Evolutionary conservation across 2,797 vertebrate species (phyloP), one percentile per base, ranked within the genome.

Genomic region (Helostoma temminkii): DNA sequence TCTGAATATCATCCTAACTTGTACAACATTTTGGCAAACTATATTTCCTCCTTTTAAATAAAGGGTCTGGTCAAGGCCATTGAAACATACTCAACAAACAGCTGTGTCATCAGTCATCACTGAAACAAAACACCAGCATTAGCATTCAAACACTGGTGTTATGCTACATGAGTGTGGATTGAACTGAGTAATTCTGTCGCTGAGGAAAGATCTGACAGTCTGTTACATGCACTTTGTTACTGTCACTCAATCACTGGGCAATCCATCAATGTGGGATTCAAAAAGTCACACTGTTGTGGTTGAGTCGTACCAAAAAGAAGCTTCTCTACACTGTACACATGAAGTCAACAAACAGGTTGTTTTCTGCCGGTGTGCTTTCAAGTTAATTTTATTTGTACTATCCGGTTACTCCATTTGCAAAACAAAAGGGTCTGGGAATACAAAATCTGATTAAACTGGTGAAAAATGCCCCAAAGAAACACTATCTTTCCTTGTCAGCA

Each of bases 21-120:
- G 25, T 21, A 28, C 62, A 34, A 72, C 8, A 1, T 30, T n/a
- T 57, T 19, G 15, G 24, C 19, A 16, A 16, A 37, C 39, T 45
- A 6, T 0, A 36, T 53, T 72, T 76, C 47, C 28, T 32, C n/a
- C 12, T 41, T 66, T 71, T 6, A 75, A 47, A 53, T 64, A 48
- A 46, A 73, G 76, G n/a, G 39, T 58, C 48, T 12, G 18, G 22
- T 58, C 56, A 77, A 78, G 34, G 77, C 49, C 49, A 49, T 15
- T 54, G 8, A 58, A 49, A 55, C 19, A 57, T 41, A 41, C n/a
- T 64, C 18, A 49, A 41, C 49, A 53, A 45, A 43, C 5, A 59
- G 39, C 12, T 14, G 7, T 26, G 41, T 37, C 37, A 59, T 71
- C 69, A 62, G 46, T 48, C 70, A 47, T 48, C 39, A 25, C 11